These are phyloP conservation scores for Neomorphus geoffroyi DNA, from an alignment of 2,797 vertebrate species.

Conservation along the genomic window DNA sequence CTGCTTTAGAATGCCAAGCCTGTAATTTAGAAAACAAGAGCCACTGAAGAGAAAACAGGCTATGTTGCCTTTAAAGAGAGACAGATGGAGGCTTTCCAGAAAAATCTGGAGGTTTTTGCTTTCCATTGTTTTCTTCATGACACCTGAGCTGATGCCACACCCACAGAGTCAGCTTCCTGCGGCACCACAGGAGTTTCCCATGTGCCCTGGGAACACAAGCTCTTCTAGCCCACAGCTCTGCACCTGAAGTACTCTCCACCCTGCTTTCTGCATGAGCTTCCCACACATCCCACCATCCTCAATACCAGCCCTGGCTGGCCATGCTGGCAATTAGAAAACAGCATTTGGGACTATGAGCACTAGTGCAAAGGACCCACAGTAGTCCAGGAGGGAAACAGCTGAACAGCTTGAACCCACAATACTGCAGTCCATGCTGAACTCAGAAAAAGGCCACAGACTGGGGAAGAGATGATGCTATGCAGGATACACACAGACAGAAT, in stretches of 20 bases:
- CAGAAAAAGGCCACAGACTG: neutral
- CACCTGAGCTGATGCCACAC: neutral
- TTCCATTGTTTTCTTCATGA: neutral
- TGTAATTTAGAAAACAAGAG: neutral
- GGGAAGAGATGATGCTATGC: neutral
- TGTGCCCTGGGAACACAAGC: accelerated
- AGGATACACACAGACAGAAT: accelerated
- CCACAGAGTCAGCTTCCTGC: neutral
- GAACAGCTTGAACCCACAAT: neutral
- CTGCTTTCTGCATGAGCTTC: neutral
- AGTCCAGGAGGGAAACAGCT: neutral
- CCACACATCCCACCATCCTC: neutral
- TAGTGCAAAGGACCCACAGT: neutral
- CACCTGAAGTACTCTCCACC: neutral
- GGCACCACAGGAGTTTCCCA: accelerated
- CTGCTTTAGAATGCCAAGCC: neutral
- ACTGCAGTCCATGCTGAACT: neutral
- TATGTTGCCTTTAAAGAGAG: neutral
- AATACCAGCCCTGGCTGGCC: neutral
- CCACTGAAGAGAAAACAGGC: neutral
- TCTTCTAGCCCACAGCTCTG: accelerated
- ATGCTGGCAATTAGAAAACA: neutral
- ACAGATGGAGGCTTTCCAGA: neutral
- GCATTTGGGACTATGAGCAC: neutral
- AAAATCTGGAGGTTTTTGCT: neutral